Evolutionary conservation across 2,797 vertebrate species (phyloP), one percentile per base, ranked within the genome.

Genomic region (Pachyuromys duprasi): DNA sequence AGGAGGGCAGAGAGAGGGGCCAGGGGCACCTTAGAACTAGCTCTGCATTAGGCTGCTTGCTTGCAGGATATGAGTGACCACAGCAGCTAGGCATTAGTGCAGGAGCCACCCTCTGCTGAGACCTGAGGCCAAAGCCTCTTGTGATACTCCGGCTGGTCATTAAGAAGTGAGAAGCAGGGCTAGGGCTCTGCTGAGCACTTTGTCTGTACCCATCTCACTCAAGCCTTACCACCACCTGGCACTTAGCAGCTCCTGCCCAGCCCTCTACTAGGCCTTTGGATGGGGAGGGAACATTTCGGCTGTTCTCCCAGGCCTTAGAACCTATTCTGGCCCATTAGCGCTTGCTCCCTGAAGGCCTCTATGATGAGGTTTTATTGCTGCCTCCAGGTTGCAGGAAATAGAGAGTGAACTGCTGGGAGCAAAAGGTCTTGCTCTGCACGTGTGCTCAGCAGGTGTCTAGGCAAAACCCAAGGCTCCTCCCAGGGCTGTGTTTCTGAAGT

Each of bases 291-390:
- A 60, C 49, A 17, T 0, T 31, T 95, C 0, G 3, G 83, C 36
- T 83, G 57, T 75, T 60, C 0, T 42, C 17, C 31, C 8, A 67
- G 55, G 7, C 81, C 17, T 1, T 1, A 11, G 60, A 83, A 75
- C 78, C 88, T 79, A 65, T 63, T 86, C 93, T n/a, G 76, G 63
- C 83, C 94, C 91, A 90, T 95, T 96, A 91, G 65, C 24, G 69
- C 78, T 75, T 0, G 2, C 42, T 90, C 86, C 39, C 45, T 12
- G 14, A 28, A 45, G 82, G 87, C 60, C n/a, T 39, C 70, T 12
- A 3, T 3, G 9, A 42, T 31, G 72, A 79, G 72, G 33, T 28
- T 96, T 82, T 60, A 91, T 55, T 17, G 62, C 63, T 36, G 18
- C 69, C 53, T 96, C 63, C 42, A 60, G 45, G 74, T 36, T 84